Base-by-base conservation (phyloP, 2,113 vertebrate genomes). In the Tragelaphus imberbis region DNA sequence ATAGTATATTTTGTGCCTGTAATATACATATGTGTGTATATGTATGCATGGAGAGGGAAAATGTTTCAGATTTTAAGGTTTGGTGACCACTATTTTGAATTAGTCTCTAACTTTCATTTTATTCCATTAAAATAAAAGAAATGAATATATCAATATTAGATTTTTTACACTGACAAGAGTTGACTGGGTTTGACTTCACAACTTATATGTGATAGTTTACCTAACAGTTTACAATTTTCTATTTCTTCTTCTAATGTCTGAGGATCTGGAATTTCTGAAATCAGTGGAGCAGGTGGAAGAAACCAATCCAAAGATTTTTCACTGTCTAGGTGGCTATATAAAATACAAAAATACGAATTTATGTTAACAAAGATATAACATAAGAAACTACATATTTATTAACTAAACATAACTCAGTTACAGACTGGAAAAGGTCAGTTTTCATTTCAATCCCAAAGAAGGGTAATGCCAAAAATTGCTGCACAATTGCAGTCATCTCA, bases 231-330 rank as follows among this genome's bases (percentile, higher is more conserved):
- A 92, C 87, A 77, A 96, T 96, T 96, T 98, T 99, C 98, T 97
- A 99, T 98, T 95, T 99, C 99, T 92, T 98, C 98, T 97, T 99
- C 99, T 96, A 99, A 98, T 21, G 99, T 98, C 59, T 99, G 99
- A 97, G 98, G 98, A 85, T 98, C 58, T 98, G 99, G 99, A 98
- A 99, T 99, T 98, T 99, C 99, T 92, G 98, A 99, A 98, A 99
- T 97, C 97, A 98, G 95, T 94, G 99, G 99, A 97, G 99, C 98
- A 90, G 98, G 98, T 84, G 99, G 98, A 90, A 99, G 97, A 97
- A 98, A 99, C 99, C 99, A 99, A 97, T 93, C 93, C 90, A 98
- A 95, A 87, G 85, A 92, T 88, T 99, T 98, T 97, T 99, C 98
- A 94, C 98, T 98, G 98, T 99, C 98, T 65, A 56, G 79, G 97